Evolutionary conservation across 2,797 vertebrate genomes (phyloP).

Genomic region (Melanotaenia maccullochi): DNA sequence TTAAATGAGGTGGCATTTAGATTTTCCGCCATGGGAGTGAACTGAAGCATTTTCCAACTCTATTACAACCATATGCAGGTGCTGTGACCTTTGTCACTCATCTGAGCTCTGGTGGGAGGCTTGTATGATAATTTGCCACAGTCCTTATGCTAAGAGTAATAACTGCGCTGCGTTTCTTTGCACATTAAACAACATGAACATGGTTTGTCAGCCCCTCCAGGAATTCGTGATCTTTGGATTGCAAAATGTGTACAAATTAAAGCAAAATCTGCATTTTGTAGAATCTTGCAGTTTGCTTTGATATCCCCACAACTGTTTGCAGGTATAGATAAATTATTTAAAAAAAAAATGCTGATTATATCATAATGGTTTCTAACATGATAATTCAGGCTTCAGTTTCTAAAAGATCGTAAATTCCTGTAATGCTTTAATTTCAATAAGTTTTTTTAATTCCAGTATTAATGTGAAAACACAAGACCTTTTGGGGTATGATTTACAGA

Average conservation of each 20-base stretch:
- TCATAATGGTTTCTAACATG: too few species aligned
- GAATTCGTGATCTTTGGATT: constrained; percentile 13
- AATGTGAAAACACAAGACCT: too few species aligned
- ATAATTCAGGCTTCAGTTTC: too few species aligned
- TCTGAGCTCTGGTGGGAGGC: constrained; percentile 31
- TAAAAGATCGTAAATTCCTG: too few species aligned
- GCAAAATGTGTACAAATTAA: constrained; percentile 5
- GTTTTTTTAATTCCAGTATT: too few species aligned
- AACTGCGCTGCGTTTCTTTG: constrained; percentile 14
- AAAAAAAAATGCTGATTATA: too few species aligned
- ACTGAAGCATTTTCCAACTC: constrained; percentile 37
- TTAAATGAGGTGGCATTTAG: constrained; percentile 63
- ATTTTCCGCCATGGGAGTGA: constrained; percentile 32
- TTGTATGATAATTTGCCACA: constrained; percentile 35
- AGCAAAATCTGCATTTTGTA: background rate
- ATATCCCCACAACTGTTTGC: background rate
- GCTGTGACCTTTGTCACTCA: constrained; percentile 55
- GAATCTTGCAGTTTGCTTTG: background rate
- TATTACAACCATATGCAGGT: constrained; percentile 50
- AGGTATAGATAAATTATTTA: background rate
- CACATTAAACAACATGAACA: constrained; percentile 18
- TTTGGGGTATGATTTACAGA: too few species aligned
- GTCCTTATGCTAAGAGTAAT: constrained; percentile 24
- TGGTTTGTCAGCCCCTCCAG: constrained; percentile 14
- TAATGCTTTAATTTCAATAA: too few species aligned